phyloP scores from a whole-genome alignment of 2,113 vertebrate genomes.

The Vulpes vulpes region DNA sequence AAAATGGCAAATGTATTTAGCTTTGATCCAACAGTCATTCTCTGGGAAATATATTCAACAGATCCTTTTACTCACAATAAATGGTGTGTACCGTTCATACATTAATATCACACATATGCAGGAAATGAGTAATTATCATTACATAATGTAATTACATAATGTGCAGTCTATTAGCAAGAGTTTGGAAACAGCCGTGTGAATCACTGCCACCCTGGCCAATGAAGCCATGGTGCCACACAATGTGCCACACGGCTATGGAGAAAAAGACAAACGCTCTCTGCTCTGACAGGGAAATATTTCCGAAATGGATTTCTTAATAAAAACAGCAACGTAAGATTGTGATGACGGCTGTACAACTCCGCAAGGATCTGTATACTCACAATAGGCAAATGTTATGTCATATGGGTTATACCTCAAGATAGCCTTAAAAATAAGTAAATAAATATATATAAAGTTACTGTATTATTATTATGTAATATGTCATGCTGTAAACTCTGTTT shows the following conservation, averaged over 20 bases:
- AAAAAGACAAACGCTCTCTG: not conserved
- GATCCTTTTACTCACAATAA: not conserved
- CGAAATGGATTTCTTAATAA: not conserved
- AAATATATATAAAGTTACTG: not conserved
- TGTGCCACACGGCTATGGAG: not conserved
- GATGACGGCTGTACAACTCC: not conserved
- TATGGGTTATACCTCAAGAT: not conserved
- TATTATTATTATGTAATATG: not conserved
- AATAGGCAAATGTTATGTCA: not conserved
- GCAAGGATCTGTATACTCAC: not conserved
- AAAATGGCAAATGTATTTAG: slow-evolving; percentile 29
- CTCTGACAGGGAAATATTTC: not conserved
- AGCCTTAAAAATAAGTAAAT: not conserved
- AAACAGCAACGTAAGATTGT: not conserved
- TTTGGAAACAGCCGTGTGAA: no score
- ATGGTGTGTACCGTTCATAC: not conserved
- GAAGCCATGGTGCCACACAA: not conserved
- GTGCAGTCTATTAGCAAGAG: not conserved
- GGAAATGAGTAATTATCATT: not conserved
- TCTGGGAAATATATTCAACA: not conserved
- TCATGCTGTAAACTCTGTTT: not conserved
- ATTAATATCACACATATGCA: not conserved
- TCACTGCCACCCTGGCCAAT: not conserved
- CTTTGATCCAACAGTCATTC: not conserved
- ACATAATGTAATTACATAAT: not conserved